Evolutionary conservation across 2,113 vertebrate species (phyloP).

Genomic region (Plotosus lineatus): DNA sequence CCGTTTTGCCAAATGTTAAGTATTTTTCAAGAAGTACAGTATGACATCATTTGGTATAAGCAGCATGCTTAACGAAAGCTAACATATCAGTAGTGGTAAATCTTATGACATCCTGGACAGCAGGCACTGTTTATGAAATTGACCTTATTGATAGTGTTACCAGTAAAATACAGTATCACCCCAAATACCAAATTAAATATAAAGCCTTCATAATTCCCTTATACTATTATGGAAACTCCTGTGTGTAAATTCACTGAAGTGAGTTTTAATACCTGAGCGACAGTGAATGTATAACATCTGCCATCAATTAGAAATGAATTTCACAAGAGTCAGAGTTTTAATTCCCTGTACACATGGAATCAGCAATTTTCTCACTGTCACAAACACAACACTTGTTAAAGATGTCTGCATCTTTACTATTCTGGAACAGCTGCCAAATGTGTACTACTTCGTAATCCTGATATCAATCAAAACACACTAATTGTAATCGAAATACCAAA

Average conservation of each 20-base stretch:
- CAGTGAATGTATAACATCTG: neutral
- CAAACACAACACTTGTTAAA: neutral
- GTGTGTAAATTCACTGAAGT: neutral
- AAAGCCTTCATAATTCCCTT: neutral
- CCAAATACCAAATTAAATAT: neutral
- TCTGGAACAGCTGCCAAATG: neutral
- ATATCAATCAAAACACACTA: neutral
- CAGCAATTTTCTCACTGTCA: neutral
- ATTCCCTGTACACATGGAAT: neutral
- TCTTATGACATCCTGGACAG: neutral
- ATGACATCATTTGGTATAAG: neutral
- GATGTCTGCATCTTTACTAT: neutral
- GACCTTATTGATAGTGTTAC: neutral
- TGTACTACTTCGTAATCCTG: neutral
- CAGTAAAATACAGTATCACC: neutral
- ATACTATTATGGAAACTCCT: neutral
- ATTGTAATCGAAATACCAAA: slow-evolving; percentile 1
- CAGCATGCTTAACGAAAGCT: neutral
- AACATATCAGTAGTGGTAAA: neutral
- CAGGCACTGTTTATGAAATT: neutral
- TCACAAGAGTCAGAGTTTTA: neutral
- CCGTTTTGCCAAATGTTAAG: neutral
- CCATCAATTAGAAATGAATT: neutral
- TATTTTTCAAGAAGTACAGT: neutral
- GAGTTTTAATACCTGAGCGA: neutral